These are phyloP conservation scores for Chamaea fasciata DNA, from an alignment of 2,113 vertebrate species.

Conservation along the genomic window DNA sequence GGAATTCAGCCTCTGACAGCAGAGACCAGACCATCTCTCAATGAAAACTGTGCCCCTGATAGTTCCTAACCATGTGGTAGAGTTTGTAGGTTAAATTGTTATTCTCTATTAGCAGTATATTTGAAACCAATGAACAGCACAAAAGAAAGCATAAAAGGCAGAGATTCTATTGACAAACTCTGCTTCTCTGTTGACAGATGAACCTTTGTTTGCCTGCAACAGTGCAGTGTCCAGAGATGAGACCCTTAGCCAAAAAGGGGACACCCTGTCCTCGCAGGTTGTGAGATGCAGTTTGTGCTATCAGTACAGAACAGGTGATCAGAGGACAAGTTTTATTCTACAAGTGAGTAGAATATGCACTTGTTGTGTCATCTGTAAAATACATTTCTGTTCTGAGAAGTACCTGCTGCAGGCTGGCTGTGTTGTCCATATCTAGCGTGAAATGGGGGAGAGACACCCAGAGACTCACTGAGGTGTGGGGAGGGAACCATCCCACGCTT, in stretches of 20 bases:
- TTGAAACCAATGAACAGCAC: neutral
- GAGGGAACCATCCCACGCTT: neutral
- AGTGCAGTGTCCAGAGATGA: neutral
- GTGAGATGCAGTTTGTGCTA: neutral
- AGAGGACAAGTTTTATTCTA: neutral
- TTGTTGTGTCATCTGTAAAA: neutral
- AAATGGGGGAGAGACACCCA: accelerated
- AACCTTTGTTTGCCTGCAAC: neutral
- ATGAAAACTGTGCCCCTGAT: neutral
- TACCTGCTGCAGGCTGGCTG: neutral
- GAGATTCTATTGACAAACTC: neutral
- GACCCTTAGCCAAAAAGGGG: neutral
- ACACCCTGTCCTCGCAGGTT: neutral
- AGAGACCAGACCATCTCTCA: neutral
- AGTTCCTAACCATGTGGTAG: neutral
- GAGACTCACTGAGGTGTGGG: accelerated
- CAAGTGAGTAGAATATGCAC: neutral
- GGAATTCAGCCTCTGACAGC: neutral
- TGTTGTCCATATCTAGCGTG: accelerated
- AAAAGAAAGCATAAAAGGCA: neutral
- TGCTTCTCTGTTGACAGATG: neutral
- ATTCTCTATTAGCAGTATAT: neutral
- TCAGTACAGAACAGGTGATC: neutral
- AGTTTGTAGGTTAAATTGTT: neutral
- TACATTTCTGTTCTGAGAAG: neutral